These are phyloP conservation scores for Harpagifer antarcticus DNA, from an alignment of 2,797 vertebrate genomes.

Conservation along the genomic window DNA sequence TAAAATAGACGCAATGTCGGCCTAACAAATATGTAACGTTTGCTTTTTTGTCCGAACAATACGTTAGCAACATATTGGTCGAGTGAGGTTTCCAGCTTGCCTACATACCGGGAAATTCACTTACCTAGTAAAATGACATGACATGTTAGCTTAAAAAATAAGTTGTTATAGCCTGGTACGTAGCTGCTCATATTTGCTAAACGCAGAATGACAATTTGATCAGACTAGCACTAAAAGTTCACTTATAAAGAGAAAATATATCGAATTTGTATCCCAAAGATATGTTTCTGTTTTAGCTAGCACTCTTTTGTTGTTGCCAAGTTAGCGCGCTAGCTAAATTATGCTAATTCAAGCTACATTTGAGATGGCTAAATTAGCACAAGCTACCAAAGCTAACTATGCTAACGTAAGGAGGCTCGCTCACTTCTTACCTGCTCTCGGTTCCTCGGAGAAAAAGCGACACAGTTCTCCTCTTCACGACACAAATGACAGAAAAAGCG, in stretches of 20 bases:
- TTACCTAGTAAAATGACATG: neutral
- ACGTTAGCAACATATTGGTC: neutral
- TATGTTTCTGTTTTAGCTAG: neutral
- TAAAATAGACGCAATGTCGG: too few species aligned
- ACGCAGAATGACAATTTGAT: neutral
- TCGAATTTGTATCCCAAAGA: fast-evolving
- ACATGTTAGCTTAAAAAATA: conserved; percentile 4
- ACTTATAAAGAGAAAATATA: fast-evolving
- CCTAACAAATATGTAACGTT: neutral
- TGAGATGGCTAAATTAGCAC: neutral
- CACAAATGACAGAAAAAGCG: neutral
- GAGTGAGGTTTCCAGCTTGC: neutral
- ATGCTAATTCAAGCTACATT: conserved; percentile 22
- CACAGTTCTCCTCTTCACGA: conserved; percentile 9
- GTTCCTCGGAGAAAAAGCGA: neutral
- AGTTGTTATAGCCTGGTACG: neutral
- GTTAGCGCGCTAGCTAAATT: conserved; percentile 27
- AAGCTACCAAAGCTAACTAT: neutral
- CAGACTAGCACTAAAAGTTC: neutral
- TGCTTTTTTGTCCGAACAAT: neutral
- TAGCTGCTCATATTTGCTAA: neutral
- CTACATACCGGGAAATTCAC: too few species aligned
- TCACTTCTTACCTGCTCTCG: conserved; percentile 49
- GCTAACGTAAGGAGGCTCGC: conserved; percentile 9
- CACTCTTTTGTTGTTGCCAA: neutral